Evolutionary conservation across 2,797 vertebrate species (phyloP).

Genomic region (Triplophysa bombifrons): DNA sequence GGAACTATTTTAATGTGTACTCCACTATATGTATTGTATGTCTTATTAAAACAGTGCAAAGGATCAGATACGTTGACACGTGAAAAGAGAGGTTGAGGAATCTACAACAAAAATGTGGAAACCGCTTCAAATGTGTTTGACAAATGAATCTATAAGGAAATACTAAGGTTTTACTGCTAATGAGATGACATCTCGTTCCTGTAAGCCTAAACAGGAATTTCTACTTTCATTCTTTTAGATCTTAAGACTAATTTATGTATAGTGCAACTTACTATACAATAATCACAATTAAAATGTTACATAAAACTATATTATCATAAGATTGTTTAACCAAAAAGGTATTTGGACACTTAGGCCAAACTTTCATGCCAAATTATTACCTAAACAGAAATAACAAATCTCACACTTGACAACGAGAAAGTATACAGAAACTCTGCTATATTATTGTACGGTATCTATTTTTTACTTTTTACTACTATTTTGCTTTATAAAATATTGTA

Average conservation of each 20-base stretch:
- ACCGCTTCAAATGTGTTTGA: neutral
- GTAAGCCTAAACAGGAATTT: neutral
- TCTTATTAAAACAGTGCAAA: neutral
- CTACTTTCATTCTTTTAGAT: neutral
- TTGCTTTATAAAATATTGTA: neutral
- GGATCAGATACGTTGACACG: neutral
- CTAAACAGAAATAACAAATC: neutral
- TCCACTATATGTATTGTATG: too few relatives aligned
- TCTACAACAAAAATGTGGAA: neutral
- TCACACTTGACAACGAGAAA: too few relatives aligned
- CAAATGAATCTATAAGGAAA: neutral
- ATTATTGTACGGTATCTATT: too few relatives aligned
- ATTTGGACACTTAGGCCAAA: neutral
- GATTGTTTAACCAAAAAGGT: too few relatives aligned
- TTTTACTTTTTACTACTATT: too few relatives aligned
- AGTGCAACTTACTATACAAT: neutral
- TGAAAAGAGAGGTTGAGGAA: neutral
- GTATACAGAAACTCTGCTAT: too few relatives aligned
- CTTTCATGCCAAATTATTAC: too few relatives aligned
- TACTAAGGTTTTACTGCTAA: neutral
- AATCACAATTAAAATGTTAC: neutral
- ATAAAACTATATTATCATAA: neutral
- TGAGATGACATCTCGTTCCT: neutral
- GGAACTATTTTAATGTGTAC: too few relatives aligned
- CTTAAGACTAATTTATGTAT: neutral